Conservation (phyloP, 2,113 vertebrate genomes). For the Antidorcas marsupialis region DNA sequence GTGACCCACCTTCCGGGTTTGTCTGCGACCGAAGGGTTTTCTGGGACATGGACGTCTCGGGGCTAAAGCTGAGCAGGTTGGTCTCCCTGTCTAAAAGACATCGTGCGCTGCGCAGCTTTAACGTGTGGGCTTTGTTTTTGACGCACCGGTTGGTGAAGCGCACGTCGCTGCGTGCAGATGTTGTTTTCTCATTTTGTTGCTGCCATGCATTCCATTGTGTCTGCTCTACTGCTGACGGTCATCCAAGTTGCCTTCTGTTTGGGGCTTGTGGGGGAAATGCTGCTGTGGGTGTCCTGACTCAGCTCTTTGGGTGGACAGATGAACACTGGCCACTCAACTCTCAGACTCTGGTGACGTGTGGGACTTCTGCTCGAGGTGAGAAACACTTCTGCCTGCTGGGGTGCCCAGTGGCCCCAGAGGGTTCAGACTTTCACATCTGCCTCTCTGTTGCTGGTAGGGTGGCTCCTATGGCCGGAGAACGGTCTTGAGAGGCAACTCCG, state of each 20-base stretch:
- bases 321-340: not conserved
- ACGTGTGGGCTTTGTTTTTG: not conserved
- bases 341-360: not conserved
- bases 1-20: not conserved
- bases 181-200: not conserved
- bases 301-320: not conserved
- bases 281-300: not conserved
- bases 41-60: not conserved
- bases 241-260: not conserved
- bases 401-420: not conserved
- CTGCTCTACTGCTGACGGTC: accelerated
- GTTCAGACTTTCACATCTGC: not conserved
- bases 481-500: not conserved
- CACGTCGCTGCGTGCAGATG: accelerated
- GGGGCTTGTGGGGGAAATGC: not conserved
- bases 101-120: accelerated
- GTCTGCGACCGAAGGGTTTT: not conserved
- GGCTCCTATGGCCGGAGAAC: slow-evolving; percentile 54
- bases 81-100: not conserved
- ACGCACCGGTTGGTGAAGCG: accelerated
- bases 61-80: not conserved
- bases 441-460: slow-evolving; percentile 9
- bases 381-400: not conserved
- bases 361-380: not conserved
- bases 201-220: no score